Conservation (phyloP, 2,113 vertebrate species). For the Oophaga pumilio region DNA sequence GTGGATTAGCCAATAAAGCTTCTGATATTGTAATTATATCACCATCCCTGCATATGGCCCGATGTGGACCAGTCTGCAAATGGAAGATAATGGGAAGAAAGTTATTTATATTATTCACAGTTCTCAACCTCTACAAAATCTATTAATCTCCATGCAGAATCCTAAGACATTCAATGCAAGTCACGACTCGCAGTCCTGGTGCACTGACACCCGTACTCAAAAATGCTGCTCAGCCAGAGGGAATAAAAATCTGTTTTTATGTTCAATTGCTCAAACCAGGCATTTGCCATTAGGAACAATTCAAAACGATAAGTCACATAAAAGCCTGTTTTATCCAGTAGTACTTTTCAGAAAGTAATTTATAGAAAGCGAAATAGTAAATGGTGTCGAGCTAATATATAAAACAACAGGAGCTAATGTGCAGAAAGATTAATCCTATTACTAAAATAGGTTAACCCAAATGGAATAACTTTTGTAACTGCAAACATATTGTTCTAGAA, state of each 20-base stretch:
- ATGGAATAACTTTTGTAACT: not conserved
- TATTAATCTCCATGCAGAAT: conserved; percentile 39
- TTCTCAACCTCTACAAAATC: conserved; percentile 8
- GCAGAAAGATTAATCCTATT: not conserved
- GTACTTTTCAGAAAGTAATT: not conserved
- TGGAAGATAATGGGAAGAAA: conserved; percentile 34
- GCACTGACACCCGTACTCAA: conserved; percentile 27
- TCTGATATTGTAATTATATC: conserved; percentile 30
- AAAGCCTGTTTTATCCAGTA: not conserved
- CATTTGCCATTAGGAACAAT: not conserved
- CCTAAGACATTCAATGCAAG: conserved; percentile 31
- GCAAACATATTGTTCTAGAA: not conserved
- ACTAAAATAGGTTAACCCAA: not conserved
- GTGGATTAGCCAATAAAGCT: conserved; percentile 18
- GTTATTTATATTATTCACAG: conserved; percentile 34
- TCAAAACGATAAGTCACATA: not conserved
- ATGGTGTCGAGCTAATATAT: not conserved
- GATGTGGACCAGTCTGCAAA: conserved; percentile 17
- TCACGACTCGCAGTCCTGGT: not conserved
- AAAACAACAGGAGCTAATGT: not conserved
- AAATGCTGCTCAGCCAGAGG: conserved; percentile 31
- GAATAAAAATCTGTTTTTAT: conserved; percentile 21
- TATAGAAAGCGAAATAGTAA: not conserved
- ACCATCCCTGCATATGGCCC: not conserved
- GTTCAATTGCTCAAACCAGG: conserved; percentile 6